Conservation (phyloP, 2,888 invertebrate species). For the Amblyjoppa proteus region DNA sequence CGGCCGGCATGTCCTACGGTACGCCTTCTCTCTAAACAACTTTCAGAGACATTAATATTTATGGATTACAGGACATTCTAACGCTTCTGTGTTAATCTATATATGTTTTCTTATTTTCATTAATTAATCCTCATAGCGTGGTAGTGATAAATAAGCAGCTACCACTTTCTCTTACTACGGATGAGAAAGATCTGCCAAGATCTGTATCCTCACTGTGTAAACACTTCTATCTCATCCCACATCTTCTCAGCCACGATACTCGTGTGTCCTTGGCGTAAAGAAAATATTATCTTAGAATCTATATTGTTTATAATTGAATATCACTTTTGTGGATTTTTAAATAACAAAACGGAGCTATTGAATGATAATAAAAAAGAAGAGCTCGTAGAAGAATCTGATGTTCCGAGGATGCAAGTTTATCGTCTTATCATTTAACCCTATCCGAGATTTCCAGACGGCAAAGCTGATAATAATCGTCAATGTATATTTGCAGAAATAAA, state of each 20-base stretch:
- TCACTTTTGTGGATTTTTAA: not conserved
- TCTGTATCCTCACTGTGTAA: not conserved
- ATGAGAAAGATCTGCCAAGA: conserved; percentile 42
- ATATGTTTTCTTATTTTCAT: conserved; percentile 18
- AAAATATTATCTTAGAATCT: not conserved
- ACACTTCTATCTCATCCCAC: conserved; percentile 6
- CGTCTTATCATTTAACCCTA: not conserved
- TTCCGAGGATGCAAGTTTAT: conserved; percentile 6
- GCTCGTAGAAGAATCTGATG: not conserved
- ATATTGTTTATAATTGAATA: conserved; percentile 6
- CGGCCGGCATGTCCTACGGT: conserved; percentile 10
- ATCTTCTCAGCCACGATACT: conserved; percentile 13
- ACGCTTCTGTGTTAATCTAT: conserved; percentile 49
- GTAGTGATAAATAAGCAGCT: conserved; percentile 22
- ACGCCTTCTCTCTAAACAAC: conserved; percentile 47
- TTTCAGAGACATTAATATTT: conserved; percentile 30
- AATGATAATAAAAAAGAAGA: not conserved
- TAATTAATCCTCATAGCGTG: conserved; percentile 37
- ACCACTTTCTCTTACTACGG: conserved; percentile 54
- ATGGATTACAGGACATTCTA: not conserved
- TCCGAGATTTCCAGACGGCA: conserved; percentile 38
- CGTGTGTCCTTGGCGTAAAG: conserved; percentile 11
- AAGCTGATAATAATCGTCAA: conserved; percentile 67
- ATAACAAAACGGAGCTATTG: not conserved
- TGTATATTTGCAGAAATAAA: conserved; percentile 89